Conservation (phyloP, 2,888 invertebrate species). For the Sphaeridia pumilis region DNA sequence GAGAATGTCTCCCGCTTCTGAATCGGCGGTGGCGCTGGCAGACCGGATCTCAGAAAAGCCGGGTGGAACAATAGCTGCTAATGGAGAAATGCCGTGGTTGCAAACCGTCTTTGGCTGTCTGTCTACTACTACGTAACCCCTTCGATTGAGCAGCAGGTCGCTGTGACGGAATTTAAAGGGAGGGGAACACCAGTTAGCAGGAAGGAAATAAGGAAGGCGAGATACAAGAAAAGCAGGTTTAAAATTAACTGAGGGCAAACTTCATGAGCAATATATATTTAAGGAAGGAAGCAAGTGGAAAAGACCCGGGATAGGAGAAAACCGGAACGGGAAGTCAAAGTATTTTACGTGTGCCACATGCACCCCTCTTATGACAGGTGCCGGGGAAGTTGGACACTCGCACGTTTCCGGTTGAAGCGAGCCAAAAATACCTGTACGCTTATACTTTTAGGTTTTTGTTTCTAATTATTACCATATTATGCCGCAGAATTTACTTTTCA, state of each 20-base stretch:
- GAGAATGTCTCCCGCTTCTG: too few relatives aligned
- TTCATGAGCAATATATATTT: not conserved
- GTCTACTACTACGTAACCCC: too few relatives aligned
- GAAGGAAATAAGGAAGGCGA: too few relatives aligned
- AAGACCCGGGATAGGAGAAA: constrained; percentile 1
- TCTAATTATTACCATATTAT: constrained; percentile 1
- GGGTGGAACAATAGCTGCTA: too few relatives aligned
- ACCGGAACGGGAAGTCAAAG: constrained; percentile 21
- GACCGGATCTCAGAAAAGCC: too few relatives aligned
- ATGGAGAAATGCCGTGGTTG: too few relatives aligned
- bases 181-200: too few relatives aligned
- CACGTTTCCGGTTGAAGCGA: constrained; percentile 13
- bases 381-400: constrained; percentile 21
- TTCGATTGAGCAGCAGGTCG: too few relatives aligned
- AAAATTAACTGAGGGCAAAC: not conserved
- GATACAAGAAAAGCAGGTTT: not conserved
- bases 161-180: too few relatives aligned
- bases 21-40: too few relatives aligned
- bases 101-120: too few relatives aligned
- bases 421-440: constrained; percentile 17
- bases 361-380: constrained; percentile 23
- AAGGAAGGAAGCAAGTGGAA: not conserved
- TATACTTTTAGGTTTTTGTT: not conserved
- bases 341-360: constrained; percentile 22
- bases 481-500: not conserved